Conservation (phyloP, 2,888 invertebrate species). For the Ceramica pisi region DNA sequence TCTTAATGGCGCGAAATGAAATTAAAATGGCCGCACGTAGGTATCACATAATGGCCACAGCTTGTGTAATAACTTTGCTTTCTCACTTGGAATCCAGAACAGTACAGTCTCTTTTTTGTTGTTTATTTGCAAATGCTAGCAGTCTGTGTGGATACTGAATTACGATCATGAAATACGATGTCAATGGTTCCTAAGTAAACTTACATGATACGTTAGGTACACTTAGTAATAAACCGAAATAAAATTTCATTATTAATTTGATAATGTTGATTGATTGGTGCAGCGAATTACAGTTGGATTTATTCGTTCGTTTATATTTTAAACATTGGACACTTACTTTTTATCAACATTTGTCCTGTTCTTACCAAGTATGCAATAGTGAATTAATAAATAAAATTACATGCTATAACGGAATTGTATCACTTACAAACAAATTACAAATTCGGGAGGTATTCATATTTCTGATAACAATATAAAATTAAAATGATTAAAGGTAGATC, state of each 20-base stretch:
- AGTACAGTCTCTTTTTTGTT: conserved; percentile 2
- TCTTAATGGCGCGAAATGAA: conserved; percentile 30
- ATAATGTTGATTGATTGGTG: not conserved
- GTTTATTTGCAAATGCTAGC: conserved; percentile 8
- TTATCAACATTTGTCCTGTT: too few species aligned
- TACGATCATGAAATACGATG: not conserved
- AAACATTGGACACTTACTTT: too few species aligned
- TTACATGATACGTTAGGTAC: too few species aligned
- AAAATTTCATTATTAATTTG: not conserved
- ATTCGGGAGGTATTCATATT: too few species aligned
- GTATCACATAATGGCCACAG: conserved; percentile 2
- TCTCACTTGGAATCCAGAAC: conserved; percentile 40
- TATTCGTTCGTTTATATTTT: too few species aligned
- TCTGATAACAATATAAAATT: too few species aligned
- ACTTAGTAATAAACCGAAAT: too few species aligned
- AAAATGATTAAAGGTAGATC: too few species aligned
- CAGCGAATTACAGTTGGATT: not conserved
- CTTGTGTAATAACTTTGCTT: conserved; percentile 32
- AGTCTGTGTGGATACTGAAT: not conserved
- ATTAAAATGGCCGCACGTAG: conserved; percentile 25
- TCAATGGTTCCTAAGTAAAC: not conserved
- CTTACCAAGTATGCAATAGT: too few species aligned
- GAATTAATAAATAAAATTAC: too few species aligned
- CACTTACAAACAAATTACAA: too few species aligned
- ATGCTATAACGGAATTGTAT: too few species aligned